These are phyloP conservation scores for Norana najaformis DNA, from an alignment of 2,888 invertebrate genomes.

Conservation along the genomic window DNA sequence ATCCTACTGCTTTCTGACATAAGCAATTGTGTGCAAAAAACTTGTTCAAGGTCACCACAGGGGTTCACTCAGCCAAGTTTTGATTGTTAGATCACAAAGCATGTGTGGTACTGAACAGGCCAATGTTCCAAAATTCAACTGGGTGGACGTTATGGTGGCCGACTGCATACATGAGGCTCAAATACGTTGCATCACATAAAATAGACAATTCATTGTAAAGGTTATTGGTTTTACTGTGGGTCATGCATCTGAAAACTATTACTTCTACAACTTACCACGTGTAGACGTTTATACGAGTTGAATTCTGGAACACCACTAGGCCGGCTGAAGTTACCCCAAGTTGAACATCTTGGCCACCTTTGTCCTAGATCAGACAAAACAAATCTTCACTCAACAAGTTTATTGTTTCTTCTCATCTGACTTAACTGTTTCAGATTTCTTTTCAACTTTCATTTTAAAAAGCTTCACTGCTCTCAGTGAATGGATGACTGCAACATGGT, in stretches of 20 bases:
- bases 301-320: constrained; percentile 84
- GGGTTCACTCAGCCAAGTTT: background rate
- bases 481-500: background rate
- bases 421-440: background rate
- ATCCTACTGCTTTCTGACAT: background rate
- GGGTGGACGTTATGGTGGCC: background rate
- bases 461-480: background rate
- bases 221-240: background rate
- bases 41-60: background rate
- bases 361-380: constrained; percentile 72
- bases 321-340: constrained; percentile 94
- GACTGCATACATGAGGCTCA: background rate
- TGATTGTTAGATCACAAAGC: background rate
- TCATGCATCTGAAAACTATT: background rate
- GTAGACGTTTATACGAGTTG: constrained; percentile 87
- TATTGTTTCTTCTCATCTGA: too few relatives aligned
- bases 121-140: too few relatives aligned
- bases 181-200: background rate
- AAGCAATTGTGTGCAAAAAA: background rate
- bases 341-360: constrained; percentile 86
- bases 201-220: background rate
- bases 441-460: background rate
- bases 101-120: background rate
- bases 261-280: constrained; percentile 70
- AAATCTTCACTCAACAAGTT: background rate